phyloP scores from a whole-genome alignment of 1,140 invertebrate species.

The Drosophila eugracilis region DNA sequence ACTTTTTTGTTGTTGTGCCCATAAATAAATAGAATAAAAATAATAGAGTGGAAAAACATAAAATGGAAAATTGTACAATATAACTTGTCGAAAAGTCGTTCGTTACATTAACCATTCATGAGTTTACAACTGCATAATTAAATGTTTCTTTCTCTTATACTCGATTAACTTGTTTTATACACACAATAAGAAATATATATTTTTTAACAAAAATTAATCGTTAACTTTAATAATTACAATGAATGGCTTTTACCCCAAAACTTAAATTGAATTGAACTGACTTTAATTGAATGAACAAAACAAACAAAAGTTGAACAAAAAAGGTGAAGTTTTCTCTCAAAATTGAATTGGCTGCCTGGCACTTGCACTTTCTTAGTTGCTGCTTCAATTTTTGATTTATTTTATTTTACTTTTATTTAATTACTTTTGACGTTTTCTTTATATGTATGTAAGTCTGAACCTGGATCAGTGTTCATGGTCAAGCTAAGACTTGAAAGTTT shows the following conservation, averaged over 20 bases:
- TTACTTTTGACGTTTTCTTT: constrained; percentile 28
- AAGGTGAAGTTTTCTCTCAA: constrained; percentile 85
- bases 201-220: constrained; percentile 79
- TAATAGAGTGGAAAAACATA: constrained; percentile 39
- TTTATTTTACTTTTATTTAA: constrained; percentile 27
- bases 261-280: constrained; percentile 54
- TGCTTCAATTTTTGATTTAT: constrained; percentile 44
- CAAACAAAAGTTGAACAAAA: constrained; percentile 38
- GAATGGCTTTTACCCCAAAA: constrained; percentile 71
- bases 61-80: constrained; percentile 64
- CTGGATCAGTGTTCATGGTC: constrained; percentile 12
- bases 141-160: constrained; percentile 74
- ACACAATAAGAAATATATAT: constrained; percentile 71
- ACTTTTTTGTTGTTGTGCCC: constrained; percentile 50
- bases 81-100: constrained; percentile 67
- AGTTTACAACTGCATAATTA: constrained; percentile 70
- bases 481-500: constrained; percentile 42
- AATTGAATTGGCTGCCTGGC: constrained; percentile 63
- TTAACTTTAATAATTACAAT: constrained; percentile 72
- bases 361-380: constrained; percentile 48
- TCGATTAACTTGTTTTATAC: constrained; percentile 75
- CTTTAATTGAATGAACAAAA: constrained; percentile 38
- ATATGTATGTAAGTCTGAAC: constrained; percentile 34
- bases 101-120: constrained; percentile 81
- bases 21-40: constrained; percentile 44